phyloP scores from a whole-genome alignment of 2,113 vertebrate genomes.

The Dicrurus megarhynchus region DNA sequence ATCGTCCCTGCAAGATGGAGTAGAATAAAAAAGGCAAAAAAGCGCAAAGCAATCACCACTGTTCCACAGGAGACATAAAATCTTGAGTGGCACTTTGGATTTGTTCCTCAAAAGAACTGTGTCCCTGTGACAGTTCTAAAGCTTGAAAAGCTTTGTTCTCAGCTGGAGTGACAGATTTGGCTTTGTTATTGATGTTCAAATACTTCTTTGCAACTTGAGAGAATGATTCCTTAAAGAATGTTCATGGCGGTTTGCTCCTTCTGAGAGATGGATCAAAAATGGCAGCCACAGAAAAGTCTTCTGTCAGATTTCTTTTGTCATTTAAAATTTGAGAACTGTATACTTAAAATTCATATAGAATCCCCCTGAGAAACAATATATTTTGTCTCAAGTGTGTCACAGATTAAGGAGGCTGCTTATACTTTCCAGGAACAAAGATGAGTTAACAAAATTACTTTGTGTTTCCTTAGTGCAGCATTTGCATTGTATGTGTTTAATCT shows the following conservation, averaged over 20 bases:
- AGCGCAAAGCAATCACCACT: not conserved
- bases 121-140: not conserved
- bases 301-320: not conserved
- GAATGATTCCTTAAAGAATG: not conserved
- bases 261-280: not conserved
- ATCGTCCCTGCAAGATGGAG: not conserved
- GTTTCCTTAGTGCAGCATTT: not conserved
- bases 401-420: not conserved
- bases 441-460: not conserved
- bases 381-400: not conserved
- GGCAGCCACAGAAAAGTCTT: not conserved
- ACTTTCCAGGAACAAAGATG: not conserved
- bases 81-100: not conserved
- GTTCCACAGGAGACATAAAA: not conserved
- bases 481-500: not conserved
- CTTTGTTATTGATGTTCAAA: constrained; percentile 39
- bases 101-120: not conserved
- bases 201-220: not conserved
- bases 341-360: not conserved
- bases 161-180: constrained; percentile 3
- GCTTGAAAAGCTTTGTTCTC: constrained; percentile 43
- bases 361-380: not conserved
- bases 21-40: not conserved
- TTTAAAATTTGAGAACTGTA: not conserved
- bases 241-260: not conserved